Percentiles rank a stretch among this genome's conserved stretches.
Evolutionary conservation across 2,888 invertebrate species (phyloP).

Genomic region (Quadroppia sp.): DNA sequence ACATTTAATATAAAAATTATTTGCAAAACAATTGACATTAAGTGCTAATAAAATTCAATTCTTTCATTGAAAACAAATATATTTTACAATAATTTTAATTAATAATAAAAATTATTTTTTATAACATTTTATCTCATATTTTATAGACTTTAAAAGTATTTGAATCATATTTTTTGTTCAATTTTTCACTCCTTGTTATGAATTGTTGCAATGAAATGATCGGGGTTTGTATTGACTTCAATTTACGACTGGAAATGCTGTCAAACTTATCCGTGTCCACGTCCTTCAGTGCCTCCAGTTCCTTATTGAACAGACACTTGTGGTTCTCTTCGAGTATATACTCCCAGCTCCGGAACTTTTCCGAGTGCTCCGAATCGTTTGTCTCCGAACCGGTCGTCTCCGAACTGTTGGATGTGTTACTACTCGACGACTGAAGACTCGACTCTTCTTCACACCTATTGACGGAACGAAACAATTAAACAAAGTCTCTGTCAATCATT

Average conservation of each 20-base stretch:
- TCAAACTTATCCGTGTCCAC: constrained; percentile 19
- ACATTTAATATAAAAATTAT: too few relatives aligned
- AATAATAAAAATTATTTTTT: too few relatives aligned
- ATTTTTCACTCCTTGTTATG: constrained; percentile 5
- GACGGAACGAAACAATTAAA: too few relatives aligned
- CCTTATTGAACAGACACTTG: constrained; percentile 79
- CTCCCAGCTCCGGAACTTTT: constrained; percentile 88
- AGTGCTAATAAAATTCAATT: too few relatives aligned
- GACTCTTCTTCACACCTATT: neutral
- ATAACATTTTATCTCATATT: neutral
- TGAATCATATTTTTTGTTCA: constrained; percentile 12
- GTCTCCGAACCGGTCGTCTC: neutral
- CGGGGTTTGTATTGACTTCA: neutral
- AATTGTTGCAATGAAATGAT: constrained; percentile 28
- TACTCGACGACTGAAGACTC: neutral
- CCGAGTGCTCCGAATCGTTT: constrained; percentile 58
- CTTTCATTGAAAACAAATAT: too few relatives aligned
- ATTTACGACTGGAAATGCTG: constrained; percentile 14
- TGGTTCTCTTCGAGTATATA: constrained; percentile 89
- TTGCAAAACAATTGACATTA: too few relatives aligned
- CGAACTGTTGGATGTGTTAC: neutral
- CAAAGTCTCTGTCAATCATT: too few relatives aligned
- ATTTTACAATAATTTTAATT: too few relatives aligned
- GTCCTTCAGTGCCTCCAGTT: constrained; percentile 64
- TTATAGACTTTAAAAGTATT: constrained; percentile 25